Conservation (phyloP, 1,140 invertebrate genomes). For the Platyscapa corneri region DNA sequence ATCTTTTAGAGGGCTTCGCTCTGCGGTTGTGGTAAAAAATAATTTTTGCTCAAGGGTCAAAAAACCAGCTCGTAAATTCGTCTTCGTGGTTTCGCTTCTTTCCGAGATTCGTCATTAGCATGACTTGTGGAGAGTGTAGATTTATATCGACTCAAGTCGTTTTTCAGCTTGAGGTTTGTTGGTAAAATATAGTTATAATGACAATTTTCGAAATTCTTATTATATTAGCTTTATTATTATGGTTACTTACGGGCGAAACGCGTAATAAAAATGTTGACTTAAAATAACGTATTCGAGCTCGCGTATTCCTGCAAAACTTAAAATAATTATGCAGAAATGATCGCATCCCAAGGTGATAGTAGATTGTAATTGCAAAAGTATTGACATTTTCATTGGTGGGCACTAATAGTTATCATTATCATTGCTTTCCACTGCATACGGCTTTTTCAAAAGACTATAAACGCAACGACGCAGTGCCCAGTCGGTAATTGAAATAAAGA, state of each 20-base stretch:
- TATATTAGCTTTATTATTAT: slow-evolving; percentile 42
- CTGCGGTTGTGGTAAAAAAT: slow-evolving; percentile 51
- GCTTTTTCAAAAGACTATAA: no score
- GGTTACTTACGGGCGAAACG: slow-evolving; percentile 5
- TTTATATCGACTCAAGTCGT: slow-evolving; percentile 37
- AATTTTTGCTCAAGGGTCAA: slow-evolving; percentile 39
- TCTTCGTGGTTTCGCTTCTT: slow-evolving; percentile 42
- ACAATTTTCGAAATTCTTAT: slow-evolving; percentile 40
- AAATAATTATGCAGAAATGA: background rate
- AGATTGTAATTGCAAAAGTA: background rate
- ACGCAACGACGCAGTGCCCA: no score
- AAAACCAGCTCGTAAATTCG: slow-evolving; percentile 49
- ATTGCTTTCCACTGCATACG: no score
- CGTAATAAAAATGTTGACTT: background rate
- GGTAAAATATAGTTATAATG: slow-evolving; percentile 31
- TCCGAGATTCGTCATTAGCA: slow-evolving; percentile 23
- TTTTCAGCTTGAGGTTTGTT: slow-evolving; percentile 42
- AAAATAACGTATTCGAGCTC: background rate
- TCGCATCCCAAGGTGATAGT: background rate
- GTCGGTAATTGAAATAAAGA: no score
- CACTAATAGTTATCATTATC: no score
- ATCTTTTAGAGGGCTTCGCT: slow-evolving; percentile 40
- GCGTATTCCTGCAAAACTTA: background rate
- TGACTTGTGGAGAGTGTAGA: slow-evolving; percentile 32
- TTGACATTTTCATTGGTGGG: background rate